These are phyloP conservation scores for Centropus bengalensis DNA, from an alignment of 2,113 vertebrate species.

Conservation along the genomic window DNA sequence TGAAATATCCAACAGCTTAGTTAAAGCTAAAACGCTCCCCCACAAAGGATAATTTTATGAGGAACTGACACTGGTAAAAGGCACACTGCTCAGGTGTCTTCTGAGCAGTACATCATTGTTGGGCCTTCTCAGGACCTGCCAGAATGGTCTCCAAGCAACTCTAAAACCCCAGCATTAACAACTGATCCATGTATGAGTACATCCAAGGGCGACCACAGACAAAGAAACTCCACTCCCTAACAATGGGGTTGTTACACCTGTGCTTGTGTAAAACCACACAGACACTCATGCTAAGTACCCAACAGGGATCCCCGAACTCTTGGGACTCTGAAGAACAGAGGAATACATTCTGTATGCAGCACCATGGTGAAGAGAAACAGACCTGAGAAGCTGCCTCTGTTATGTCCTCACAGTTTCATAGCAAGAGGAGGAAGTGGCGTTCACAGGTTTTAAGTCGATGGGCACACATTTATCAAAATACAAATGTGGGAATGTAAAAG, in stretches of 20 bases:
- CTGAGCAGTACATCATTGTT: neutral
- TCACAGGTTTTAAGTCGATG: neutral
- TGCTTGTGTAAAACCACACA: neutral
- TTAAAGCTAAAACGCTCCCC: neutral
- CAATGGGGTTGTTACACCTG: neutral
- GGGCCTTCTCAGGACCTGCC: neutral
- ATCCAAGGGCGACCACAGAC: neutral
- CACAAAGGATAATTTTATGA: neutral
- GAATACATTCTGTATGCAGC: neutral
- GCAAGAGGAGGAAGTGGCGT: neutral
- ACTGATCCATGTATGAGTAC: rapidly evolving
- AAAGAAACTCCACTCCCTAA: neutral
- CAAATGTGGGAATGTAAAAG: neutral
- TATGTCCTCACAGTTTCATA: neutral
- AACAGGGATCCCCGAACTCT: neutral
- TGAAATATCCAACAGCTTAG: neutral
- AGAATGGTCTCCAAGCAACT: neutral
- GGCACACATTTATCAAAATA: neutral
- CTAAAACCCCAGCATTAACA: neutral
- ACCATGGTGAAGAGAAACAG: neutral
- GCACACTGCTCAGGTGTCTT: neutral
- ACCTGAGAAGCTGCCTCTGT: neutral
- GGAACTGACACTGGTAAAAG: neutral
- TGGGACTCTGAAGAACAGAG: neutral
- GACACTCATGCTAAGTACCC: neutral